phyloP scores from a whole-genome alignment of 2,888 invertebrate species.

The Noctua fimbriata region DNA sequence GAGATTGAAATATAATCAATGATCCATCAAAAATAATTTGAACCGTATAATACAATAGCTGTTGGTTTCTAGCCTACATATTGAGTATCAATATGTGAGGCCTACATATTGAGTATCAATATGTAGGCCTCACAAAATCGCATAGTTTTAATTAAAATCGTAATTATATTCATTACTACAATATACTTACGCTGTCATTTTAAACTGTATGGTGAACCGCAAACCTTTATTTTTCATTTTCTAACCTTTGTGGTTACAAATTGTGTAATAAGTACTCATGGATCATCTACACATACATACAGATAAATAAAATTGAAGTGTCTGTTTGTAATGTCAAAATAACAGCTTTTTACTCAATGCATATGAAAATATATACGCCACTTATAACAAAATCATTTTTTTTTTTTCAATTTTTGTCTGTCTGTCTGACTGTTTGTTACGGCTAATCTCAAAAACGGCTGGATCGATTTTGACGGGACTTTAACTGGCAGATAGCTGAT shows the following conservation, averaged over 20 bases:
- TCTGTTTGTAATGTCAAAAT: too few relatives aligned
- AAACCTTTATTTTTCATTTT: neutral
- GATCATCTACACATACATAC: too few relatives aligned
- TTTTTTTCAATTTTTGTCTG: too few relatives aligned
- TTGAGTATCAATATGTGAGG: neutral
- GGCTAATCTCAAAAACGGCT: too few relatives aligned
- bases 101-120: neutral
- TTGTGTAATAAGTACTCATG: neutral
- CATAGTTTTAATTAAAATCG: neutral
- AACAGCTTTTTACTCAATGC: too few relatives aligned
- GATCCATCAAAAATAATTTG: constrained; percentile 13
- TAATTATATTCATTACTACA: neutral
- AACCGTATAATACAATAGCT: neutral
- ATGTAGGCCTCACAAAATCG: neutral
- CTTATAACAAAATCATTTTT: too few relatives aligned
- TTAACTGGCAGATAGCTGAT: too few relatives aligned
- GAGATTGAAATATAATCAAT: constrained; percentile 36
- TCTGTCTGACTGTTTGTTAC: too few relatives aligned
- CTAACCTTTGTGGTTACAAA: neutral
- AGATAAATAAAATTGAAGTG: too few relatives aligned
- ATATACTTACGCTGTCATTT: neutral
- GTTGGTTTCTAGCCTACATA: too few relatives aligned
- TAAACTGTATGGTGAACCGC: neutral
- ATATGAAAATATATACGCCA: too few relatives aligned
- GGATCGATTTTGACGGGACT: too few relatives aligned